Percentiles rank a stretch among this genome's conserved stretches.
phyloP scores from a whole-genome alignment of 2,888 invertebrate species.

The Drosophila putrida region DNA sequence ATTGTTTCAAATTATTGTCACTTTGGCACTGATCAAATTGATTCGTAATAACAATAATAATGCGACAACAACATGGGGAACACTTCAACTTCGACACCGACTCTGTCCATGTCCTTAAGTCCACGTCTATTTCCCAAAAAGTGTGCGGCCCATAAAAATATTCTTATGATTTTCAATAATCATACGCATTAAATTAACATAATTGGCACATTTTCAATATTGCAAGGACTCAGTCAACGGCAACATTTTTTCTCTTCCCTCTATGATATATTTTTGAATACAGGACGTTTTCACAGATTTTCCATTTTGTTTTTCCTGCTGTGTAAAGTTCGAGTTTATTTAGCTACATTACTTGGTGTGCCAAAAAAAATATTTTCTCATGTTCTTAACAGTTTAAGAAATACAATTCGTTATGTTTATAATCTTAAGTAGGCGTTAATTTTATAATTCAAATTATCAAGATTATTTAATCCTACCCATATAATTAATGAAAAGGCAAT shows the following conservation, averaged over 20 bases:
- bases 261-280: neutral
- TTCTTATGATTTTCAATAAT: conserved; percentile 80
- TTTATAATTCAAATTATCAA: too few species aligned
- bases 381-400: too few species aligned
- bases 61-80: conserved; percentile 61
- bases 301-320: conserved; percentile 34
- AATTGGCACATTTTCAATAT: conserved; percentile 76
- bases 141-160: conserved; percentile 67
- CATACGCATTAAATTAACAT: conserved; percentile 77
- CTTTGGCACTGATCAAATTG: conserved; percentile 79
- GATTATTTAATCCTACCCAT: too few species aligned
- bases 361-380: too few species aligned
- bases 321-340: neutral
- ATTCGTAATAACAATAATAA: conserved; percentile 79
- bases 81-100: conserved; percentile 23
- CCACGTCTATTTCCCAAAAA: conserved; percentile 42
- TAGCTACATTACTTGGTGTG: neutral
- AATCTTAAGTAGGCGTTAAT: too few species aligned
- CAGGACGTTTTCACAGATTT: conserved; percentile 42
- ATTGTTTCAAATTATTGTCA: conserved; percentile 80
- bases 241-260: conserved; percentile 22
- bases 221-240: conserved; percentile 43
- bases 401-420: too few species aligned
- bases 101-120: conserved; percentile 25
- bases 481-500: neutral